A percentile compares a stretch with the other conserved stretches of the same genome.
Conservation (phyloP, 2,113 vertebrate genomes). For the Papio anubis region DNA sequence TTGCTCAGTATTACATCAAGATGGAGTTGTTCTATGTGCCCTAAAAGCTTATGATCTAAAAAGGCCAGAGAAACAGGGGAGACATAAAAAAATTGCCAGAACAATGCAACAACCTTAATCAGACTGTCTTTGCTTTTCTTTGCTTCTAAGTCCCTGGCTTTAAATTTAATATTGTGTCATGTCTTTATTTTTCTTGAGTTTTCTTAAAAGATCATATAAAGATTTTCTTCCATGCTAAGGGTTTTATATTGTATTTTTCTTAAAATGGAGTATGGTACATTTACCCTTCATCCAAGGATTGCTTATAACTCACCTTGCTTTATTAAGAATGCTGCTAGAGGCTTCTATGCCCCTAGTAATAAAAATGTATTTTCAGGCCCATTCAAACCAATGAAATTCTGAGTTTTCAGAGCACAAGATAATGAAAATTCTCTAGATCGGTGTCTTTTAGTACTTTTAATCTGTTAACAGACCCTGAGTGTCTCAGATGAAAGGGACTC, state of each 20-base stretch:
- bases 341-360: slow-evolving; percentile 56
- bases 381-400: slow-evolving; percentile 64
- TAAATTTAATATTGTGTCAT: slow-evolving; percentile 78
- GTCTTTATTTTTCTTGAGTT: slow-evolving; percentile 77
- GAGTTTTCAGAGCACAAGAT: slow-evolving; percentile 63
- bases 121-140: slow-evolving; percentile 67
- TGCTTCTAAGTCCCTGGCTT: slow-evolving; percentile 73
- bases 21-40: slow-evolving; percentile 19
- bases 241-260: slow-evolving; percentile 72
- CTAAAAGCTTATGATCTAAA: slow-evolving; percentile 69
- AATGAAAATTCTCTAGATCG: slow-evolving; percentile 75
- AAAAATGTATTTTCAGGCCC: slow-evolving; percentile 58
- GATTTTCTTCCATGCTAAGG: slow-evolving; percentile 68
- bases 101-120: slow-evolving; percentile 65
- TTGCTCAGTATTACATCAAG: slow-evolving; percentile 60
- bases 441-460: slow-evolving; percentile 78
- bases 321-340: slow-evolving; percentile 62
- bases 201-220: slow-evolving; percentile 74
- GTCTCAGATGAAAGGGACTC: slow-evolving; percentile 57
- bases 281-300: slow-evolving; percentile 43
- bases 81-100: slow-evolving; percentile 50
- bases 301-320: slow-evolving; percentile 64
- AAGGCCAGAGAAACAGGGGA: slow-evolving; percentile 45
- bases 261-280: slow-evolving; percentile 64
- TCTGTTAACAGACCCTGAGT: slow-evolving; percentile 68